A percentile compares a stretch with the other conserved stretches of the same genome.
These are phyloP conservation scores for Druon quercuslanigerum DNA, from an alignment of 1,140 invertebrate genomes.

Conservation along the genomic window DNA sequence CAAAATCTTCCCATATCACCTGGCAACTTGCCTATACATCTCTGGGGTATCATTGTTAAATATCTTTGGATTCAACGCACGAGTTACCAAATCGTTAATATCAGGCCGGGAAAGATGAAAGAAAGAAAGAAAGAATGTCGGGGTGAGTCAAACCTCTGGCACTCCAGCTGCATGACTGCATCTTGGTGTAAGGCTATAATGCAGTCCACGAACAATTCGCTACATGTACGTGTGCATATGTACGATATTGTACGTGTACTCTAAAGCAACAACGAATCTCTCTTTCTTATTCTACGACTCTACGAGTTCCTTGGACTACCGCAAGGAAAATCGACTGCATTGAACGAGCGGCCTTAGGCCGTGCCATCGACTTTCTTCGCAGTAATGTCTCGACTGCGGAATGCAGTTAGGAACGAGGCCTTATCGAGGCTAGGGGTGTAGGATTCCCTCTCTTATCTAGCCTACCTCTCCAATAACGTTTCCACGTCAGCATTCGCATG, in stretches of 20 bases:
- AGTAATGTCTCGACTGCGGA: slow-evolving; percentile 47
- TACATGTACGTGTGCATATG: slow-evolving; percentile 28
- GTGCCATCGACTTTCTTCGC: slow-evolving; percentile 53
- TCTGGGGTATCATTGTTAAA: slow-evolving; percentile 2
- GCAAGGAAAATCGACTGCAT: slow-evolving; percentile 21
- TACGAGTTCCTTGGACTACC: not conserved
- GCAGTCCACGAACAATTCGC: slow-evolving; percentile 28
- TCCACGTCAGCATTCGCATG: slow-evolving; percentile 31
- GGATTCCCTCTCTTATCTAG: slow-evolving; percentile 47
- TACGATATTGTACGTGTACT: not conserved
- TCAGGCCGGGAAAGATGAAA: slow-evolving; percentile 28
- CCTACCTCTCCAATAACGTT: slow-evolving; percentile 41
- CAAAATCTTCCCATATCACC: not conserved
- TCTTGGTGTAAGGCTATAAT: slow-evolving; percentile 39
- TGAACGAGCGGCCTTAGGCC: slow-evolving; percentile 1
- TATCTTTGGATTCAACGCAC: slow-evolving; percentile 24
- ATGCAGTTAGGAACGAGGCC: slow-evolving; percentile 49
- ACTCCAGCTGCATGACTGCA: slow-evolving; percentile 52
- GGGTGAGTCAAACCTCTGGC: slow-evolving; percentile 58
- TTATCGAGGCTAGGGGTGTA: slow-evolving; percentile 43
- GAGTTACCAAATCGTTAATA: slow-evolving; percentile 26
- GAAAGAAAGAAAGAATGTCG: slow-evolving; percentile 56
- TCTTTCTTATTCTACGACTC: not conserved
- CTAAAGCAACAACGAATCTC: slow-evolving; percentile 29
- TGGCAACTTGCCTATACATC: no score